Conservation (phyloP, 2,797 vertebrate species). For the Otus scops region DNA sequence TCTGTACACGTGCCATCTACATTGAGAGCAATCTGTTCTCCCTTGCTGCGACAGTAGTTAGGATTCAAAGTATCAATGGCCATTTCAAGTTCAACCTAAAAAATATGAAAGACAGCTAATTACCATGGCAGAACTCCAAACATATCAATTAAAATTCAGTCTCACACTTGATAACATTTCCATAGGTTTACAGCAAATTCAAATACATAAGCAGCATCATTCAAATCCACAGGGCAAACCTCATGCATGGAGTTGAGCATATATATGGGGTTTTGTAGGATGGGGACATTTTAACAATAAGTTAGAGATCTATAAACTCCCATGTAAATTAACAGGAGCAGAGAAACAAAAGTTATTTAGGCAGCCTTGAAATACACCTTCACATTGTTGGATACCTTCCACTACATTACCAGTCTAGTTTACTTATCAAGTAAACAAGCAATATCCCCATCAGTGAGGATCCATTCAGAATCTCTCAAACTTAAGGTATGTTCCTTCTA, state of each 20-base stretch:
- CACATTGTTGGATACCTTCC: neutral
- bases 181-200: neutral
- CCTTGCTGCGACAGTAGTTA: conserved; percentile 97
- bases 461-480: neutral
- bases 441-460: neutral
- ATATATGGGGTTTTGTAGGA: neutral
- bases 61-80: conserved; percentile 91
- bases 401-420: neutral
- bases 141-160: neutral
- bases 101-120: neutral
- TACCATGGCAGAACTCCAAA: neutral
- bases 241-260: neutral
- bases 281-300: neutral
- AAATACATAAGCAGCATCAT: neutral
- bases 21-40: conserved; percentile 96
- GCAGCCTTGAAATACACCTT: neutral
- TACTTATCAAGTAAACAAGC: neutral
- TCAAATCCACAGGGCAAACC: neutral
- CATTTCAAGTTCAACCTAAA: conserved; percentile 94
- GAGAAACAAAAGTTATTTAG: neutral
- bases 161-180: neutral
- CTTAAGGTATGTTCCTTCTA: neutral
- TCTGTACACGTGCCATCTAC: conserved; percentile 89
- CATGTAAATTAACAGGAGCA: neutral
- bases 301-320: neutral